A percentile compares a stretch with the other conserved stretches of the same genome.
These are phyloP conservation scores for Cheumatopsyche charites DNA, from an alignment of 1,140 invertebrate species.

Conservation along the genomic window DNA sequence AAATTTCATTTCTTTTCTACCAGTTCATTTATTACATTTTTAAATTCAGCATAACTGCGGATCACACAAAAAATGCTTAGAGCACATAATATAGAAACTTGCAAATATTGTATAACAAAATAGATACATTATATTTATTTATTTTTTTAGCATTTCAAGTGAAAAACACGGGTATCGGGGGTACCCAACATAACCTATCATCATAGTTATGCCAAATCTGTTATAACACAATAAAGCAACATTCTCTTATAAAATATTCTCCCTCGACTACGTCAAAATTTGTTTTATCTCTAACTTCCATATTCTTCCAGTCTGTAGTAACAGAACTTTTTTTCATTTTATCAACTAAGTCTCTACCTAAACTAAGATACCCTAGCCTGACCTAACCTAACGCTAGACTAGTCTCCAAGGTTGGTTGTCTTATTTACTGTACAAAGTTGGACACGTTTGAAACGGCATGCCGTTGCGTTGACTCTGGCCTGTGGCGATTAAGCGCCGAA, in stretches of 20 bases:
- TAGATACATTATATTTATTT: slow-evolving; percentile 65
- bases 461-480: not conserved
- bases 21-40: slow-evolving; percentile 61
- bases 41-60: slow-evolving; percentile 61
- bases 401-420: slow-evolving; percentile 60
- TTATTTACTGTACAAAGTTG: slow-evolving; percentile 56
- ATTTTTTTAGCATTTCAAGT: slow-evolving; percentile 45
- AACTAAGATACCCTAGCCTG: slow-evolving; percentile 58
- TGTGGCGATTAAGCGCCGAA: not conserved
- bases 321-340: slow-evolving; percentile 38
- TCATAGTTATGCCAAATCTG: slow-evolving; percentile 63
- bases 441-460: slow-evolving; percentile 54
- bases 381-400: slow-evolving; percentile 57
- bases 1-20: slow-evolving; percentile 59
- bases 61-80: slow-evolving; percentile 62
- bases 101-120: slow-evolving; percentile 65
- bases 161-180: slow-evolving; percentile 37
- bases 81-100: slow-evolving; percentile 61
- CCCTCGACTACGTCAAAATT: slow-evolving; percentile 63
- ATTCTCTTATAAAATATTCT: slow-evolving; percentile 64
- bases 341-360: slow-evolving; percentile 46
- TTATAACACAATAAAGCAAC: slow-evolving; percentile 64
- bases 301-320: slow-evolving; percentile 33
- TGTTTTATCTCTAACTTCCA: slow-evolving; percentile 58
- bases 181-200: slow-evolving; percentile 53